A percentile compares a stretch with the other conserved stretches of the same genome.
Evolutionary conservation across 2,797 vertebrate species (phyloP).

Genomic region (Lagorchestes hirsutus): DNA sequence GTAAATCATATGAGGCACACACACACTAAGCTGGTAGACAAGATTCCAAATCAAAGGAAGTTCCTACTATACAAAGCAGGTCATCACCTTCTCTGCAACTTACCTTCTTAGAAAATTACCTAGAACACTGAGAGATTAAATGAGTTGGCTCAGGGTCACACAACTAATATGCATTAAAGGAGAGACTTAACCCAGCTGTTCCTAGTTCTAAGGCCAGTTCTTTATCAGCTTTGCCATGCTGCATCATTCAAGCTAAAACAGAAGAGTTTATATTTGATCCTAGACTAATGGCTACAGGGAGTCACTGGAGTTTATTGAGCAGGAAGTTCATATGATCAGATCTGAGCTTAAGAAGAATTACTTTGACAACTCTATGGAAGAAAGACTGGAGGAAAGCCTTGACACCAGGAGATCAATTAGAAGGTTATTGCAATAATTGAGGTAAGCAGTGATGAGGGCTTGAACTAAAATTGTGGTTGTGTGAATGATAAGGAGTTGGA

Average conservation of each 20-base stretch:
- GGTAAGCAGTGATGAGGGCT: background rate
- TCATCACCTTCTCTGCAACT: slow-evolving; percentile 43
- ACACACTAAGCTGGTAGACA: slow-evolving; percentile 56
- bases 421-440: background rate
- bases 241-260: background rate
- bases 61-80: background rate
- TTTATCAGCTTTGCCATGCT: background rate
- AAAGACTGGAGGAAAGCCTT: background rate
- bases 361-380: background rate
- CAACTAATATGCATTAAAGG: background rate
- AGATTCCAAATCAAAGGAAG: slow-evolving; percentile 51
- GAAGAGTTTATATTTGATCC: background rate
- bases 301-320: background rate
- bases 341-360: background rate
- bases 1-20: slow-evolving; percentile 65
- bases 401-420: background rate
- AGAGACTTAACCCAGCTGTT: background rate
- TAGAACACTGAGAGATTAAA: background rate
- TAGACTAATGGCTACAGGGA: background rate
- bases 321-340: background rate
- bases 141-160: background rate
- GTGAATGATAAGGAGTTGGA: background rate
- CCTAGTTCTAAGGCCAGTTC: background rate
- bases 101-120: slow-evolving; percentile 36
- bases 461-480: background rate